phyloP scores from a whole-genome alignment of 1,140 invertebrate genomes.

The Teleogryllus occipitalis region DNA sequence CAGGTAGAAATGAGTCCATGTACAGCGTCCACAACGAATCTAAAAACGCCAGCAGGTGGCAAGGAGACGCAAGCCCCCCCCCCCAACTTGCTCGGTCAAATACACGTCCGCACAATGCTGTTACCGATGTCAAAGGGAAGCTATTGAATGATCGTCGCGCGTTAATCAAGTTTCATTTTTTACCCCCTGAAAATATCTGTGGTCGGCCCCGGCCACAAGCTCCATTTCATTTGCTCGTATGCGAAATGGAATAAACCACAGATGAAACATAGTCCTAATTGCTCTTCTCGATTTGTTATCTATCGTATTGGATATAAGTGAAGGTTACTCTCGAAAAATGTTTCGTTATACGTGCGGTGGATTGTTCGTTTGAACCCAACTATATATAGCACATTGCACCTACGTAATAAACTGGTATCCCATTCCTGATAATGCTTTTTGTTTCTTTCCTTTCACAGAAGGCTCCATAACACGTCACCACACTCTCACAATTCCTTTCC shows the following conservation, averaged over 20 bases:
- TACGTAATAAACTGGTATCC: too few relatives aligned
- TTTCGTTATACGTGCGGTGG: neutral
- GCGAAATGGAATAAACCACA: neutral
- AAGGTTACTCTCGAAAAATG: neutral
- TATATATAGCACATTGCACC: too few relatives aligned
- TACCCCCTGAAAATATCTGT: neutral
- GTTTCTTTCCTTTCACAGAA: too few relatives aligned
- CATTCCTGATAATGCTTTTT: too few relatives aligned
- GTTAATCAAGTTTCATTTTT: neutral
- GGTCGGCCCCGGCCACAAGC: neutral
- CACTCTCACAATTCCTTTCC: too few relatives aligned
- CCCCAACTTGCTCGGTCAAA: neutral
- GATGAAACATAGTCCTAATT: neutral
- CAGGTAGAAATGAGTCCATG: too few relatives aligned
- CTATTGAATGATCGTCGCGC: neutral
- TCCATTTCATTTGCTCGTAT: neutral
- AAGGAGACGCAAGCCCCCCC: too few relatives aligned
- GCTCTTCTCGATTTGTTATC: neutral
- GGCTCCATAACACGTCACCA: too few relatives aligned
- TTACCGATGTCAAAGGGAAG: neutral
- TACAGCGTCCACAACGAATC: too few relatives aligned
- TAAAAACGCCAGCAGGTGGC: too few relatives aligned
- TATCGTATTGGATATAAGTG: neutral
- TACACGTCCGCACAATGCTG: neutral
- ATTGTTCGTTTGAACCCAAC: neutral